Base-by-base conservation (phyloP, 2,113 vertebrate species). In the Ciconia stormi region DNA sequence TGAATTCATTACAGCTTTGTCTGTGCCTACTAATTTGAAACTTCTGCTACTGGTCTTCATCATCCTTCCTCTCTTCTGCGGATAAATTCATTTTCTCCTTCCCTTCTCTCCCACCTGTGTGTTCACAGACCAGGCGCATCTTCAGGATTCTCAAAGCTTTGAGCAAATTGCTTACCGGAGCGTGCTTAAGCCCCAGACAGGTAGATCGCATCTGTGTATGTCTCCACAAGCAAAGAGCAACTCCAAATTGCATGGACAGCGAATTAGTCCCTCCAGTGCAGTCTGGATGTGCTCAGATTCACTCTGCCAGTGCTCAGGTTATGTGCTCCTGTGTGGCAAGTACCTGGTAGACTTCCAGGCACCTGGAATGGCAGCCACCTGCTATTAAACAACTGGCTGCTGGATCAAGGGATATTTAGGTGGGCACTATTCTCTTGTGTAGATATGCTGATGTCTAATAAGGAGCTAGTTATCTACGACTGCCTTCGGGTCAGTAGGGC, bases 171-270 rank as follows among this genome's bases (percentile, higher is more conserved):
- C 56, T 83, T 81, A 20, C 32, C 7, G 6, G 12, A 50, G n/a
- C 0, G 0, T n/a, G 38, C 23, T 74, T 1, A 5, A 52, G 52
- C 59, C 25, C 20, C 0, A 0, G 47, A 22, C 29, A 63, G 40
- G 32, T 34, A 58, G 76, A 38, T 36, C 16, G 4, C 42, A n/a
- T 8, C 49, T 30, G 1, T 25, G 6, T 15, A 5, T 42, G 20
- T 62, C 42, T 82, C 59, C 50, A 40, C 21, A 27, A 10, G 65
- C 61, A 87, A 89, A 82, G 26, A 67, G 18, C 69, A 84, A 36
- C 18, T 23, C 59, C 52, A 73, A 10, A 52, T 26, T 7, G 3
- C 34, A 18, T 1, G 34, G 47, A 70, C 50, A 74, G 42, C 4
- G 21, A 53, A 23, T 67, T 20, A 27, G 29, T 52, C 77, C 38